Evolutionary conservation across 2,113 vertebrate species (phyloP).

Genomic region (Sardina pilchardus): DNA sequence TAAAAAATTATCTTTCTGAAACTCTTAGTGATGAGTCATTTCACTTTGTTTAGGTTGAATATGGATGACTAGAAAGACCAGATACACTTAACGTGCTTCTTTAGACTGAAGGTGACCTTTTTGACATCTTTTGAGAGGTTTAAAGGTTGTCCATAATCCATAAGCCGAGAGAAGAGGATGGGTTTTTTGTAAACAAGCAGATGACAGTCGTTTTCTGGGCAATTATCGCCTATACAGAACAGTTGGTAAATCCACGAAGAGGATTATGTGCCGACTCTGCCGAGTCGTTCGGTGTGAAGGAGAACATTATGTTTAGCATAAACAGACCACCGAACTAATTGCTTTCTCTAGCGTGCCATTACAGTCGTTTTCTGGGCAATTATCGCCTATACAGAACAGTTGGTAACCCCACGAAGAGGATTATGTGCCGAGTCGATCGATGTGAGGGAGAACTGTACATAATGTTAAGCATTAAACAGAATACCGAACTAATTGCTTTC

Average conservation of each 20-base stretch:
- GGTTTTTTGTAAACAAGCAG: background rate
- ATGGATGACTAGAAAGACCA: too few relatives aligned
- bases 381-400: background rate
- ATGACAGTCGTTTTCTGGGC: conserved; percentile 3
- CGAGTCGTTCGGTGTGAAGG: background rate
- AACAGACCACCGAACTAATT: background rate
- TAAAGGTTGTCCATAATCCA: background rate
- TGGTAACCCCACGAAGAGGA: background rate
- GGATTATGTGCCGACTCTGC: background rate
- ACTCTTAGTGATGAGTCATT: too few relatives aligned
- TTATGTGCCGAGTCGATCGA: background rate
- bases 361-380: background rate
- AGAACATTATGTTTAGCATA: background rate
- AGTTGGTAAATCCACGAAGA: background rate
- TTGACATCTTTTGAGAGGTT: background rate
- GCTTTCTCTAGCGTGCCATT: background rate
- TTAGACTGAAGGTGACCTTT: background rate
- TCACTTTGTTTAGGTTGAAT: too few relatives aligned
- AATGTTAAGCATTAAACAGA: background rate
- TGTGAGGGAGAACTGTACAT: background rate
- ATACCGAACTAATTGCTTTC: background rate
- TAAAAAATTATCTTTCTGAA: too few relatives aligned
- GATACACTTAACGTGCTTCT: too few relatives aligned
- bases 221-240: background rate
- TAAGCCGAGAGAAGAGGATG: background rate